These are phyloP conservation scores for Zhengitettix transpicula DNA, from an alignment of 2,888 invertebrate species.

Conservation along the genomic window DNA sequence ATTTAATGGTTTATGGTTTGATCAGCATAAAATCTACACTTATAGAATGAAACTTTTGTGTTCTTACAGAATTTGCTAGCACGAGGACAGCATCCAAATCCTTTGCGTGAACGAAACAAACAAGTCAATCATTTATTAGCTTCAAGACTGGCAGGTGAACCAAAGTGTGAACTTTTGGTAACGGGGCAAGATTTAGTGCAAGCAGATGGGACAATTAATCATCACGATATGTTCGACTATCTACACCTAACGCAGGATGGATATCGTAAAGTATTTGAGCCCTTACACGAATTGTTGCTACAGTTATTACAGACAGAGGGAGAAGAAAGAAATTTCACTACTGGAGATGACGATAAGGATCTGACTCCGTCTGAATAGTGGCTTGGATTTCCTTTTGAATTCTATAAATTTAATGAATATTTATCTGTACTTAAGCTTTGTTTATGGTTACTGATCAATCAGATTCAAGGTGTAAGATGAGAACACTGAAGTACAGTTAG, in stretches of 20 bases:
- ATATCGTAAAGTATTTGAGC: slow-evolving; percentile 73
- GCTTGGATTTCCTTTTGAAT: no score
- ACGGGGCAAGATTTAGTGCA: slow-evolving; percentile 67
- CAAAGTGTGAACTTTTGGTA: slow-evolving; percentile 58
- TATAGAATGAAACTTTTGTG: no score
- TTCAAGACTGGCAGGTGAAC: slow-evolving; percentile 38
- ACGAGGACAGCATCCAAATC: slow-evolving; percentile 72
- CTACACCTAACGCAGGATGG: slow-evolving; percentile 73
- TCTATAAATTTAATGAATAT: no score
- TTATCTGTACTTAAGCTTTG: no score
- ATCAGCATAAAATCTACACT: no score
- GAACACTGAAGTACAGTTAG: no score
- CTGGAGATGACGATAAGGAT: neutral
- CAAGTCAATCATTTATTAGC: slow-evolving; percentile 57
- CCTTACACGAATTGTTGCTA: slow-evolving; percentile 60
- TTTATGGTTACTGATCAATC: no score
- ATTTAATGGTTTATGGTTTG: no score
- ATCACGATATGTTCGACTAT: slow-evolving; percentile 86
- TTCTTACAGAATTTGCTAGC: slow-evolving; percentile 61
- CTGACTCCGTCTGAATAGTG: neutral
- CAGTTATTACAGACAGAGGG: slow-evolving; percentile 62
- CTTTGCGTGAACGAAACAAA: slow-evolving; percentile 55
- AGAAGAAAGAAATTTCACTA: slow-evolving; percentile 20
- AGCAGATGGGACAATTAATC: slow-evolving; percentile 65
- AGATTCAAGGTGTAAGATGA: no score